A percentile compares a stretch with the other conserved stretches of the same genome.
Evolutionary conservation across 2,113 vertebrate species (phyloP).

Genomic region (Nannospalax galili): DNA sequence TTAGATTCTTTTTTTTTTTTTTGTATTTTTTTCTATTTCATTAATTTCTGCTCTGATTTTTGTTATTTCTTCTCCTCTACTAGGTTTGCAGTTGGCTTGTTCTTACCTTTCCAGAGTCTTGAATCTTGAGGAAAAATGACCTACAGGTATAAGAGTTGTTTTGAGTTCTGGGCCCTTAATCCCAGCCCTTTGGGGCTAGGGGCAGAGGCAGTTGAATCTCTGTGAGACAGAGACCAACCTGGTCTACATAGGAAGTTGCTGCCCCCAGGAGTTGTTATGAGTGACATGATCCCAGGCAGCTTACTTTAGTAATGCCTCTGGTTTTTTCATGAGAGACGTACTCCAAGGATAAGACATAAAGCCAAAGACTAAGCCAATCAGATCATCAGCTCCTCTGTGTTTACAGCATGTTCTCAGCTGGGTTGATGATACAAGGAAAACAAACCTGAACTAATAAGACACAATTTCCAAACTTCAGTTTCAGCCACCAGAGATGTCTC

Average conservation of each 20-base stretch:
- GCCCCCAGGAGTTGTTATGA: too few relatives aligned
- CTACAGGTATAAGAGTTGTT: neutral
- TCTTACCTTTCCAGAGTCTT: too few relatives aligned
- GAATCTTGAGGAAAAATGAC: neutral
- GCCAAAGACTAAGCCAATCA: neutral
- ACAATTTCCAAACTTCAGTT: neutral
- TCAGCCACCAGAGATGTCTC: neutral
- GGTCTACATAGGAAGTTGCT: too few relatives aligned
- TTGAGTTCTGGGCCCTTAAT: too few relatives aligned
- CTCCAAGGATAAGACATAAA: neutral
- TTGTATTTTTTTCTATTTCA: too few relatives aligned
- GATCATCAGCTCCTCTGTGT: neutral
- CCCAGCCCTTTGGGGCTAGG: too few relatives aligned
- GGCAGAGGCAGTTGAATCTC: too few relatives aligned
- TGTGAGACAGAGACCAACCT: too few relatives aligned
- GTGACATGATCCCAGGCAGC: neutral
- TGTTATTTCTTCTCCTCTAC: too few relatives aligned
- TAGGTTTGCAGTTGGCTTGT: too few relatives aligned
- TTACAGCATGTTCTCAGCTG: neutral
- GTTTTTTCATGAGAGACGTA: neutral
- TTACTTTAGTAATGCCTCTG: neutral
- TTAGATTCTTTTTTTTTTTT: too few relatives aligned
- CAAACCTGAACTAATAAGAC: neutral
- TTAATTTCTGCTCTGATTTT: too few relatives aligned
- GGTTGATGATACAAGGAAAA: neutral